phyloP scores from a whole-genome alignment of 2,888 invertebrate species.

The Cremastinae sp. region DNA sequence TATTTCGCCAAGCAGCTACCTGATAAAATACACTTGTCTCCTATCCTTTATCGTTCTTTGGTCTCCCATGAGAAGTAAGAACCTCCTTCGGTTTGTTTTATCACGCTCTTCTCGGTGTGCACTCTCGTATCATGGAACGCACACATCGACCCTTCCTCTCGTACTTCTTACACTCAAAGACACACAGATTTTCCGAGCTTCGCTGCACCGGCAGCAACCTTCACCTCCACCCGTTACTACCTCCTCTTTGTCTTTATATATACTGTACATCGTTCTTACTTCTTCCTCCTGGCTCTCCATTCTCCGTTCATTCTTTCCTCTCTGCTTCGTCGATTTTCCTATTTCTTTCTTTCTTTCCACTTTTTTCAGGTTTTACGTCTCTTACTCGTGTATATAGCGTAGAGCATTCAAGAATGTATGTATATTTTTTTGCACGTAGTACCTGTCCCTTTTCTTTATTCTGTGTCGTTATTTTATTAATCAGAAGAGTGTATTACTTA shows the following conservation, averaged over 20 bases:
- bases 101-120: conserved; percentile 50
- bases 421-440: too few species aligned
- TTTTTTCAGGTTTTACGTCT: conserved; percentile 28
- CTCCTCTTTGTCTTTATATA: conserved; percentile 14
- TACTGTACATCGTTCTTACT: conserved; percentile 35
- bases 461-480: too few species aligned
- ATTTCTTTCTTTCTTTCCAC: conserved; percentile 28
- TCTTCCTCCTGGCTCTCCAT: conserved; percentile 31
- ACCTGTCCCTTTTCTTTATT: too few species aligned
- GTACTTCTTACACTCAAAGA: conserved; percentile 45
- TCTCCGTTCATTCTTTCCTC: conserved; percentile 38
- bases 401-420: too few species aligned
- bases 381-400: background rate
- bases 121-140: conserved; percentile 17
- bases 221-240: conserved; percentile 44
- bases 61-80: conserved; percentile 50
- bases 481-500: too few species aligned
- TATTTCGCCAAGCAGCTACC: conserved; percentile 53
- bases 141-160: conserved; percentile 43
- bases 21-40: conserved; percentile 58
- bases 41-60: conserved; percentile 57
- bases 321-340: conserved; percentile 51
- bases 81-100: conserved; percentile 58
- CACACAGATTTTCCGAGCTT: conserved; percentile 56
- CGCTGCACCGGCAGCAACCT: conserved; percentile 48